Conservation (phyloP, 2,797 vertebrate genomes). For the Manis javanica region DNA sequence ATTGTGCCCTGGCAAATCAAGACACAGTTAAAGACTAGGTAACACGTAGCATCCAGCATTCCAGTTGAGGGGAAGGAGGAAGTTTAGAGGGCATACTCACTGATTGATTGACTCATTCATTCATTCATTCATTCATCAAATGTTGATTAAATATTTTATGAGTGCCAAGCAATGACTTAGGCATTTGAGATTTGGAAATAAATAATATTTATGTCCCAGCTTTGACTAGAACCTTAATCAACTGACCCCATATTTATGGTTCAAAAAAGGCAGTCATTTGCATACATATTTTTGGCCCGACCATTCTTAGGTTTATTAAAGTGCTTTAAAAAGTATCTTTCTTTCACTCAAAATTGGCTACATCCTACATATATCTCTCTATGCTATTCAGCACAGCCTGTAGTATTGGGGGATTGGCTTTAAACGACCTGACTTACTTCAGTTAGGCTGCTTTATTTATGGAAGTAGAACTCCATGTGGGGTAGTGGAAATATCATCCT, state of each 20-base stretch:
- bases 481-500: constrained; percentile 69
- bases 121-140: neutral
- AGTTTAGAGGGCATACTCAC: neutral
- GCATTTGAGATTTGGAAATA: neutral
- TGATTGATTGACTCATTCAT: neutral
- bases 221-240: constrained; percentile 9
- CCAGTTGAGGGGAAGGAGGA: neutral
- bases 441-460: constrained; percentile 61
- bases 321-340: neutral
- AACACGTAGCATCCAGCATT: neutral
- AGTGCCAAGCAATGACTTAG: constrained; percentile 28
- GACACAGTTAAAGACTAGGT: neutral
- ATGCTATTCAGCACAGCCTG: neutral
- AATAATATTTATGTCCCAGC: neutral
- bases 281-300: neutral
- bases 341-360: neutral
- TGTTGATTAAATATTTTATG: neutral
- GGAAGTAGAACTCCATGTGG: constrained; percentile 53
- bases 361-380: neutral
- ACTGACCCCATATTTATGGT: neutral
- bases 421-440: constrained; percentile 32
- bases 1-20: constrained; percentile 7
- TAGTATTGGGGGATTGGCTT: neutral
- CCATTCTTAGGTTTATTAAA: neutral
- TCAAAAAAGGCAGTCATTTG: constrained; percentile 20